These are phyloP conservation scores for Tragelaphus buxtoni DNA, from an alignment of 2,113 vertebrate genomes.

Conservation along the genomic window DNA sequence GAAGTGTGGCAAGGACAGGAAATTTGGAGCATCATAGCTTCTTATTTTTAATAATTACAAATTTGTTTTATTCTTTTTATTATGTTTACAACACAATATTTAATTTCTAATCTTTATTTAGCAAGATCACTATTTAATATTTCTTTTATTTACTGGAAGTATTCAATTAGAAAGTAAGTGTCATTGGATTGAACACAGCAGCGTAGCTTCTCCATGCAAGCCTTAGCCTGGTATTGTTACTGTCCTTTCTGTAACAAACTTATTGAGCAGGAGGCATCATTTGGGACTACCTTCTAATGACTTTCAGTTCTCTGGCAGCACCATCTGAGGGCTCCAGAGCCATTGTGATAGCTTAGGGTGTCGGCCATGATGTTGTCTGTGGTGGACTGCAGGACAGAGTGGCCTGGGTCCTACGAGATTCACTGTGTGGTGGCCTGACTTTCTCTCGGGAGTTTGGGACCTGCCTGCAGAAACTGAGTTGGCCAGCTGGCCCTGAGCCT, in stretches of 20 bases:
- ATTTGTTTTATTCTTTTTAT: background rate
- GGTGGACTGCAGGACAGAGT: background rate
- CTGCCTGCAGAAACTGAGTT: background rate
- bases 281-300: background rate
- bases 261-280: background rate
- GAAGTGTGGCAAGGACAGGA: background rate
- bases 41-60: background rate
- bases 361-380: fast-evolving
- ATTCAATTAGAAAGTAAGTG: background rate
- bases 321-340: background rate
- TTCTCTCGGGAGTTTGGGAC: background rate
- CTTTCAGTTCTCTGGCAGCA: background rate
- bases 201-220: background rate
- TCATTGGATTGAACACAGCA: background rate
- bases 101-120: background rate
- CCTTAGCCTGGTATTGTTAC: background rate
- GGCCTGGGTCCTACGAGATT: background rate
- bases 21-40: background rate
- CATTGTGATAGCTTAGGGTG: background rate
- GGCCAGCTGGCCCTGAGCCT: background rate
- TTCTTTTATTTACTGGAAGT: background rate
- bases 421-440: background rate
- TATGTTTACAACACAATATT: background rate
- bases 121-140: background rate
- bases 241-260: background rate